Percentiles rank a stretch among this genome's conserved stretches.
phyloP scores from a whole-genome alignment of 2,888 invertebrate species.

The Folsomia candida region DNA sequence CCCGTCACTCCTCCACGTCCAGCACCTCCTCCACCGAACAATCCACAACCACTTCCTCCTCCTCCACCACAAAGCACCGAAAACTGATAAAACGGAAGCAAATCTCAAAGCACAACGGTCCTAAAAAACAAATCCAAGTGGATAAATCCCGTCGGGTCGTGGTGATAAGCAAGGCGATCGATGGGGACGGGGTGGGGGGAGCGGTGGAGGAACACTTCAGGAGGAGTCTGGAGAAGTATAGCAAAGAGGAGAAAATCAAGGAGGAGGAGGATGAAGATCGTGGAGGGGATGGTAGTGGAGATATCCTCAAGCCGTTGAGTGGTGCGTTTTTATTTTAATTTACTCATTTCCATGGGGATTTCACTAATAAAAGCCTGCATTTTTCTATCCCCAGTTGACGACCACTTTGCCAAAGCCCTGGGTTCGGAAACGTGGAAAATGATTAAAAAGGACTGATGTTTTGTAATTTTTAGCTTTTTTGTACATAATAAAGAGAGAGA shows the following conservation, averaged over 20 bases:
- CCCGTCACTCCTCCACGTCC: background rate
- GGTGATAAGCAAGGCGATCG: background rate
- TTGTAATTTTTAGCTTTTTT: background rate
- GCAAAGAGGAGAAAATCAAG: background rate
- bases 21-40: background rate
- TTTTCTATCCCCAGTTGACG: conserved; percentile 72
- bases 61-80: background rate
- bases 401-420: conserved; percentile 87
- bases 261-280: conserved; percentile 1
- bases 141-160: background rate
- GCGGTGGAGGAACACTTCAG: background rate
- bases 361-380: conserved; percentile 41
- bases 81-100: conserved; percentile 9
- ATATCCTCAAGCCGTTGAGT: no score
- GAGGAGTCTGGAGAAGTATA: background rate
- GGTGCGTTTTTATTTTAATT: no score
- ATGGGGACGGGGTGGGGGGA: background rate
- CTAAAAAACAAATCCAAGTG: no score
- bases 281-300: conserved; percentile 6
- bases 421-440: conserved; percentile 68
- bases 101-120: no score
- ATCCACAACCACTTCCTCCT: background rate
- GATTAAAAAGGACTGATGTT: conserved; percentile 17
- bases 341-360: no score
- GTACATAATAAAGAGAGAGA: no score